Conservation (phyloP, 2,888 invertebrate genomes). For the Cephus sareptanus region DNA sequence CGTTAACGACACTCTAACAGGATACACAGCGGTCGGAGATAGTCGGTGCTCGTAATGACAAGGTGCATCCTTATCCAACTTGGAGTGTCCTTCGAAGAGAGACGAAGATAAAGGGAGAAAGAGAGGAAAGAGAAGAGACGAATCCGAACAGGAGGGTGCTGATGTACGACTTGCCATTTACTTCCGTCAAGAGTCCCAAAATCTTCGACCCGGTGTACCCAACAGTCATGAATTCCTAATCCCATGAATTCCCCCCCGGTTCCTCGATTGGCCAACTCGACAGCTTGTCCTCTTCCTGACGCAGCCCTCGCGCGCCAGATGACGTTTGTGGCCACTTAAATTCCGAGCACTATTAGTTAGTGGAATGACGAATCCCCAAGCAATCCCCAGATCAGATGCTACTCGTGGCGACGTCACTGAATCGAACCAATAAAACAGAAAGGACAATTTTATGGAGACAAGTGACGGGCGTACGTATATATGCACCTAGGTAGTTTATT, state of each 20-base stretch:
- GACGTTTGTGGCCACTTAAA: not conserved
- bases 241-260: not conserved
- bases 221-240: not conserved
- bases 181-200: not conserved
- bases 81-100: not conserved
- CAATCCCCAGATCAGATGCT: not conserved
- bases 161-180: not conserved
- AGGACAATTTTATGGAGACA: not conserved
- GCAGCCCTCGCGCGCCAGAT: not conserved
- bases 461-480: not conserved
- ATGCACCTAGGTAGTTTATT: not conserved
- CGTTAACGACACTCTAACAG: not conserved
- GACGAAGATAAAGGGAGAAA: not conserved
- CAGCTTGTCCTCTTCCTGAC: not conserved
- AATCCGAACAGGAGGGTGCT: not conserved
- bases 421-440: not conserved
- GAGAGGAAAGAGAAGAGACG: not conserved
- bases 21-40: not conserved
- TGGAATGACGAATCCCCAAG: not conserved
- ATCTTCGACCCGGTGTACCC: not conserved
- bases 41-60: conserved; percentile 8
- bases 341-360: not conserved
- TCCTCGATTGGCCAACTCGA: not conserved
- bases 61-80: conserved; percentile 20
- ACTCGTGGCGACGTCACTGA: not conserved